Percentiles rank a stretch among this genome's conserved stretches.
These are phyloP conservation scores for Lamprotornis superbus DNA, from an alignment of 2,113 vertebrate genomes.

Conservation along the genomic window DNA sequence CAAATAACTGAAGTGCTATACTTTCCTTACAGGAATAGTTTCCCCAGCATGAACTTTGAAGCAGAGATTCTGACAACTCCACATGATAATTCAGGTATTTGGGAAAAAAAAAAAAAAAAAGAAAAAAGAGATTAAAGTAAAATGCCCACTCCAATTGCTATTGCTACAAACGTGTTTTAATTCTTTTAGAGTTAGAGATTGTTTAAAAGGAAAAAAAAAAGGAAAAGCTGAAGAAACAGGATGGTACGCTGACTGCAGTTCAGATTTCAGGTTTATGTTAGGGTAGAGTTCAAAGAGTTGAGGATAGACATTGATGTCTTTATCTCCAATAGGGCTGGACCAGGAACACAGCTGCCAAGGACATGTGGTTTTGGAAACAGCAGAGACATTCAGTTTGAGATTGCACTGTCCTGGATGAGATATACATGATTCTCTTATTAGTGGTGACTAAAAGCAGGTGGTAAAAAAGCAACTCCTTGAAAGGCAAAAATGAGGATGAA, in stretches of 20 bases:
- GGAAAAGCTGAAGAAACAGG: not conserved
- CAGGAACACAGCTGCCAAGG: not conserved
- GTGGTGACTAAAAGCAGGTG: not conserved
- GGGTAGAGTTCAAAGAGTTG: not conserved
- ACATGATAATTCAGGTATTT: slow-evolving; percentile 61
- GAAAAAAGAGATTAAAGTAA: not conserved
- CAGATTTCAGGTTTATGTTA: not conserved
- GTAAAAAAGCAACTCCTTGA: not conserved
- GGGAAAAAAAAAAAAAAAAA: not conserved
- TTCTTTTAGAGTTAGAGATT: not conserved
- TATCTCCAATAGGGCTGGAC: not conserved
- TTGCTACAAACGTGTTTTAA: not conserved
- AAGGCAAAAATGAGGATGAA: not conserved
- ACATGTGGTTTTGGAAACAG: not conserved
- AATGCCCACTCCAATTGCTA: not conserved
- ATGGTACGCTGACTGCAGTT: not conserved
- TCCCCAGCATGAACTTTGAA: slow-evolving; percentile 61
- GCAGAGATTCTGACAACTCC: slow-evolving; percentile 58
- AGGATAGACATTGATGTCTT: not conserved
- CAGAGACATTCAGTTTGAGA: not conserved
- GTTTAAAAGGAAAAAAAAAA: too few relatives aligned
- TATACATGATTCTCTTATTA: not conserved
- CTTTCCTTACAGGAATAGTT: slow-evolving; percentile 62
- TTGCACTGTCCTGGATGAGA: not conserved
- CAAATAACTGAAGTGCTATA: slow-evolving; percentile 43